Evolutionary conservation across 2,113 vertebrate genomes (phyloP).

Genomic region (Natator depressus): DNA sequence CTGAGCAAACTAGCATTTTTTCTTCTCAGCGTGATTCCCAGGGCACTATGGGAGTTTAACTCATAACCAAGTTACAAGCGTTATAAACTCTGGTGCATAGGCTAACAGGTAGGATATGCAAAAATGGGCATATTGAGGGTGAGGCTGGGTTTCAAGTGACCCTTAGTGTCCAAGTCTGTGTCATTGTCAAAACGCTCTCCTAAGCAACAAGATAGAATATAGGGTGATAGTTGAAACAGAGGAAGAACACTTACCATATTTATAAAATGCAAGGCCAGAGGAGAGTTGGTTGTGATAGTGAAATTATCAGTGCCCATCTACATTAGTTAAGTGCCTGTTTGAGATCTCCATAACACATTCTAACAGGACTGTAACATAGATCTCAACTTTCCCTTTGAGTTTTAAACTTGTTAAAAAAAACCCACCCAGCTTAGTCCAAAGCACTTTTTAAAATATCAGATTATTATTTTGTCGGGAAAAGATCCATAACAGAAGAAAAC

Average conservation of each 20-base stretch:
- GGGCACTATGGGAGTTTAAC: background rate
- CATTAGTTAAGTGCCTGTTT: background rate
- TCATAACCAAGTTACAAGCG: background rate
- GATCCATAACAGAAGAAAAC: background rate
- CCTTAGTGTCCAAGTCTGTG: background rate
- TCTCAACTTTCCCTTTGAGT: background rate
- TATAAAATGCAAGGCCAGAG: background rate
- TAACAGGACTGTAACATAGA: conserved; percentile 34
- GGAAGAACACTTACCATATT: background rate
- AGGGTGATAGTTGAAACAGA: background rate
- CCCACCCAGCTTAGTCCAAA: background rate
- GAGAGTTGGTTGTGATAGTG: background rate
- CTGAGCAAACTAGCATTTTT: background rate
- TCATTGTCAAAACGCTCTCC: background rate
- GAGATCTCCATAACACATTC: background rate
- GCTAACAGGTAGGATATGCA: background rate
- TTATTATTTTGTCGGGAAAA: conserved; percentile 12
- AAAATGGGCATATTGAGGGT: background rate
- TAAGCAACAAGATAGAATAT: background rate
- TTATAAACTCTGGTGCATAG: background rate
- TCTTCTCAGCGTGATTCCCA: background rate
- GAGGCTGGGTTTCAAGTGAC: background rate
- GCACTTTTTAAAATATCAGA: conserved; percentile 20
- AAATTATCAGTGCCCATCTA: conserved; percentile 6
- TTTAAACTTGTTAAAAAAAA: background rate